Conservation (phyloP, 2,888 invertebrate species). For the Nomada goodeniana region DNA sequence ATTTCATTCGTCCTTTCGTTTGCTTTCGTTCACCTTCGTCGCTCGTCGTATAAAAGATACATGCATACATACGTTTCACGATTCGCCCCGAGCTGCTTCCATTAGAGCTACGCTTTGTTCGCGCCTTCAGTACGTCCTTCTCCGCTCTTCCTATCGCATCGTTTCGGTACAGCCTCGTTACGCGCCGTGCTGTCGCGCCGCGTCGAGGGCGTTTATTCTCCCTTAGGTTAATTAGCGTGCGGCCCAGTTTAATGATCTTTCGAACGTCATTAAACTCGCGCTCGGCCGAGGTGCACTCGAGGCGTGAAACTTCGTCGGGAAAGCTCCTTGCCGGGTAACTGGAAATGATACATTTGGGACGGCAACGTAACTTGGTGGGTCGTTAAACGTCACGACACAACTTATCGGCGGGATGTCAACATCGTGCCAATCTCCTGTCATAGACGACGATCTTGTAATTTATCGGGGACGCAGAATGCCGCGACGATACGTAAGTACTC, state of each 20-base stretch:
- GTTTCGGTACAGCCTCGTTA: conserved; percentile 19
- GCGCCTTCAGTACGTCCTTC: conserved; percentile 12
- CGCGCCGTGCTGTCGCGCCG: conserved; percentile 10
- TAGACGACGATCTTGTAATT: conserved; percentile 52
- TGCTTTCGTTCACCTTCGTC: neutral
- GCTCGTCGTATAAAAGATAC: neutral
- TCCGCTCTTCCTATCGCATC: conserved; percentile 10
- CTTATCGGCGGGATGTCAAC: conserved; percentile 68
- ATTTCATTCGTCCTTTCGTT: neutral
- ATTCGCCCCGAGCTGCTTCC: conserved; percentile 8
- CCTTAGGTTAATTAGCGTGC: conserved; percentile 49
- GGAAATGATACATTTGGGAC: conserved; percentile 56
- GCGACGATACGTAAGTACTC: conserved; percentile 48
- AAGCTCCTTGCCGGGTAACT: conserved; percentile 36
- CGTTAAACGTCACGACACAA: conserved; percentile 49
- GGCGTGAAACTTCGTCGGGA: conserved; percentile 45
- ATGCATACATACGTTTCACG: neutral
- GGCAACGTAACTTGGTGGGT: conserved; percentile 47
- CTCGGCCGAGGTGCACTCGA: conserved; percentile 30
- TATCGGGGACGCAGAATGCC: conserved; percentile 38
- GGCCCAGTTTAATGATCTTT: conserved; percentile 51
- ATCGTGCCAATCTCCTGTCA: conserved; percentile 44
- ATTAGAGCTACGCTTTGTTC: conserved; percentile 22
- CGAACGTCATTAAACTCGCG: conserved; percentile 46
- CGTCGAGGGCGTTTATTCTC: conserved; percentile 21